These are phyloP conservation scores for Pangasius djambal DNA, from an alignment of 2,797 vertebrate genomes.

Conservation along the genomic window DNA sequence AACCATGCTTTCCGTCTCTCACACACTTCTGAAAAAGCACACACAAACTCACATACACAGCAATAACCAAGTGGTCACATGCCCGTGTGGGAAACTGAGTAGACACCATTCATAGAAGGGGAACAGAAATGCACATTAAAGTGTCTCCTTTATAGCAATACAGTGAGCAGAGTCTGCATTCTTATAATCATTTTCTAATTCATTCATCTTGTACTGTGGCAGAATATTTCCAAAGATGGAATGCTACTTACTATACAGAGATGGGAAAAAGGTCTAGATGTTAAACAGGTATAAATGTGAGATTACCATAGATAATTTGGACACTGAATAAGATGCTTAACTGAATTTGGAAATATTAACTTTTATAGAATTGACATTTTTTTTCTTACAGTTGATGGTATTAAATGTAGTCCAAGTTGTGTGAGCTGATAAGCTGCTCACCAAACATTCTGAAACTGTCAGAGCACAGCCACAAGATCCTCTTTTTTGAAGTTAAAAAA, in stretches of 20 bases:
- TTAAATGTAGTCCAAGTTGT: neutral
- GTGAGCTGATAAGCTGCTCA: neutral
- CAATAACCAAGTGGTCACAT: constrained; percentile 40
- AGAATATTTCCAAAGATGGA: neutral
- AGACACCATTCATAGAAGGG: constrained; percentile 69
- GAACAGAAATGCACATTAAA: constrained; percentile 61
- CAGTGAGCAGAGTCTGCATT: neutral
- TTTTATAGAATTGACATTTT: neutral
- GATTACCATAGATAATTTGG: neutral
- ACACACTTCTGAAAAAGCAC: constrained; percentile 55
- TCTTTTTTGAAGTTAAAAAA: neutral
- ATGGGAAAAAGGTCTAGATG: neutral
- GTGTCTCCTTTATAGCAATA: neutral
- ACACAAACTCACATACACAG: constrained; percentile 40
- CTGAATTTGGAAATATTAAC: neutral
- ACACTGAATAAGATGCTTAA: neutral
- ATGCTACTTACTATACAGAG: neutral
- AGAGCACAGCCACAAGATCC: neutral
- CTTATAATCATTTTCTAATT: neutral
- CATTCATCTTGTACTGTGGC: neutral
- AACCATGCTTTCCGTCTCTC: constrained; percentile 63
- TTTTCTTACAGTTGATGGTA: neutral
- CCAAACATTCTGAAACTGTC: neutral
- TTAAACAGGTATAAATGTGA: neutral
- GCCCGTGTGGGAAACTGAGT: constrained; percentile 44